Conservation (phyloP, 2,797 vertebrate species). For the Catostomus latipinnis region DNA sequence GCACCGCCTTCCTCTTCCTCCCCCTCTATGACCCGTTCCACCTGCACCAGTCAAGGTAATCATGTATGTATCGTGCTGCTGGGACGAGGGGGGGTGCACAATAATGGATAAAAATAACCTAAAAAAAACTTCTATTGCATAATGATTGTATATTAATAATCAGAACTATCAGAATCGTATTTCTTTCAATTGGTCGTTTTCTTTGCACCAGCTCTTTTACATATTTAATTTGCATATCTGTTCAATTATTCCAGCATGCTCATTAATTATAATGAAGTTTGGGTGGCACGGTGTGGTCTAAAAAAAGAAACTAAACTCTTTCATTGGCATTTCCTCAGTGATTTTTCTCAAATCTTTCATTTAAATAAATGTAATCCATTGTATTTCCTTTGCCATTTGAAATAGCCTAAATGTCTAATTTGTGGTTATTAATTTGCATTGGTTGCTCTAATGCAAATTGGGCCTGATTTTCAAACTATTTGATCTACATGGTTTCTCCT, state of each 20-base stretch:
- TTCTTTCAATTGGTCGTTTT: background rate
- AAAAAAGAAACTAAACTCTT: background rate
- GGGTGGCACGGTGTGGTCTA: background rate
- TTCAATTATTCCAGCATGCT: background rate
- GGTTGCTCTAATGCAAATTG: slow-evolving; percentile 7
- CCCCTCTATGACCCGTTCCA: slow-evolving; percentile 79
- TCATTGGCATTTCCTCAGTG: background rate
- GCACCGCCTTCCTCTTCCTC: slow-evolving; percentile 80
- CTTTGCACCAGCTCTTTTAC: background rate
- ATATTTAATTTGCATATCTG: background rate
- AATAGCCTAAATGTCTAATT: slow-evolving; percentile 12
- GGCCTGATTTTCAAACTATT: slow-evolving; percentile 18
- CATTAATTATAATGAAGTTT: slow-evolving; percentile 1
- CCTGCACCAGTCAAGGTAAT: slow-evolving; percentile 98
- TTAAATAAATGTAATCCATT: background rate
- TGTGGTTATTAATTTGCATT: slow-evolving; percentile 3
- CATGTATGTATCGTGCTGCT: slow-evolving; percentile 86
- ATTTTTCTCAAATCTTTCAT: slow-evolving; percentile 1
- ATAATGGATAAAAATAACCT: too few relatives aligned
- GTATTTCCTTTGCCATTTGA: background rate
- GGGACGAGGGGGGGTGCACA: slow-evolving; percentile 63
- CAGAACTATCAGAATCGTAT: background rate
- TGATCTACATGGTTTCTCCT: slow-evolving; percentile 26
- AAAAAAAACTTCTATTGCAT: background rate
- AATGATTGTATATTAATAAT: background rate